These are phyloP conservation scores for Pogonognathellus flavescens DNA, from an alignment of 1,140 invertebrate species.

Conservation along the genomic window DNA sequence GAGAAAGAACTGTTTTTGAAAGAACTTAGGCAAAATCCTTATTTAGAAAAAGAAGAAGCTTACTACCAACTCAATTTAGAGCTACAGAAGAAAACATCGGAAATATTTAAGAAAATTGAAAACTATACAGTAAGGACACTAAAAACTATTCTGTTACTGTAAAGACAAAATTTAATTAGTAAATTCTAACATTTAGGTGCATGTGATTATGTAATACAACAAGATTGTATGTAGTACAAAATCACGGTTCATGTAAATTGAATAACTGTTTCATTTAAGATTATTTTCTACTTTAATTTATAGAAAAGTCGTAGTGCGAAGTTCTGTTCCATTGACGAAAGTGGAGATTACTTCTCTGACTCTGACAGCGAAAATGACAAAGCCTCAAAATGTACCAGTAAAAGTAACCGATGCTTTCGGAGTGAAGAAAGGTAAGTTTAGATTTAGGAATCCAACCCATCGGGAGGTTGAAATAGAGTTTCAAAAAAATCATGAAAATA, in stretches of 20 bases:
- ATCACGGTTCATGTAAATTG: not conserved
- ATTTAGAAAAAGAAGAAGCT: slow-evolving; percentile 59
- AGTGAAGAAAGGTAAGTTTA: not conserved
- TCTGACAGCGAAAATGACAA: not conserved
- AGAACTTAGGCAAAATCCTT: slow-evolving; percentile 41
- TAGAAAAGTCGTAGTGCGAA: slow-evolving; percentile 8
- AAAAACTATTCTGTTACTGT: too few relatives aligned
- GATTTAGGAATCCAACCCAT: too few relatives aligned
- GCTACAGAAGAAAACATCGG: slow-evolving; percentile 61
- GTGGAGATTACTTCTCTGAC: not conserved
- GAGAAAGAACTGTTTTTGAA: slow-evolving; percentile 10
- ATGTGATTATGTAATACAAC: too few relatives aligned
- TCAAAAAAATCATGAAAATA: too few relatives aligned
- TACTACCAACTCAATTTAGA: slow-evolving; percentile 60
- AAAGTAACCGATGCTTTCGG: not conserved
- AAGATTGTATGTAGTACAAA: too few relatives aligned
- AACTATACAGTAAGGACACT: slow-evolving; percentile 53
- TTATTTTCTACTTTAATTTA: not conserved
- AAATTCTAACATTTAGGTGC: too few relatives aligned
- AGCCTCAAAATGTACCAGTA: not conserved
- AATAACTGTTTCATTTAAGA: too few relatives aligned
- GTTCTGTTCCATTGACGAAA: not conserved
- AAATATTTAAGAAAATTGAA: slow-evolving; percentile 63
- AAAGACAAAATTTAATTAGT: too few relatives aligned
- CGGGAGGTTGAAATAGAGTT: too few relatives aligned